A percentile compares a stretch with the other conserved stretches of the same genome.
These are phyloP conservation scores for Embidobia sp. DNA, from an alignment of 2,888 invertebrate genomes.

Conservation along the genomic window DNA sequence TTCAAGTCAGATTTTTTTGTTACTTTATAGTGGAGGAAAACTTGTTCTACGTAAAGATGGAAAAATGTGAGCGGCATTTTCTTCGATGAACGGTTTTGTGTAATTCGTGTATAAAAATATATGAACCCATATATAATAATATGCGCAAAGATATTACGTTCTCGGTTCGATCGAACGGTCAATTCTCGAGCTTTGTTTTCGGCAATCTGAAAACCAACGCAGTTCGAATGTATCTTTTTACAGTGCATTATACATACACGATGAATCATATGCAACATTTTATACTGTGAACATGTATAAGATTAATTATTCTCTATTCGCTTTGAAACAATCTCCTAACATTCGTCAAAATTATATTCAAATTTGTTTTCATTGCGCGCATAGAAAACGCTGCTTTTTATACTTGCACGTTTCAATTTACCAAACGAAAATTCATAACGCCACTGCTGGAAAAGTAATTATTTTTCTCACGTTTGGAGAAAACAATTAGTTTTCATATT, in stretches of 20 bases:
- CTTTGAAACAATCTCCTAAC: slow-evolving; percentile 22
- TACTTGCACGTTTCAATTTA: no score
- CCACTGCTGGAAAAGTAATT: no score
- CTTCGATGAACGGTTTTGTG: background rate
- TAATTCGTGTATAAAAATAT: slow-evolving; percentile 32
- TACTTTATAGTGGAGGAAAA: no score
- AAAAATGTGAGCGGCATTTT: background rate
- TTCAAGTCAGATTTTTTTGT: background rate
- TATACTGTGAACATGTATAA: slow-evolving; percentile 43
- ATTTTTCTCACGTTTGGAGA: no score
- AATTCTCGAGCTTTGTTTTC: slow-evolving; percentile 36
- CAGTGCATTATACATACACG: slow-evolving; percentile 32
- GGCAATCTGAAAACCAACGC: slow-evolving; percentile 27
- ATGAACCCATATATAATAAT: slow-evolving; percentile 53
- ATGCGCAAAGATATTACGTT: slow-evolving; percentile 17
- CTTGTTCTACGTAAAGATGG: no score
- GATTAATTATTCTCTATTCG: slow-evolving; percentile 33
- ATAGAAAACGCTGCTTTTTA: no score
- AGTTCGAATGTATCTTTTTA: slow-evolving; percentile 24
- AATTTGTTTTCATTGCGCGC: no score
- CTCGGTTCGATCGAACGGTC: slow-evolving; percentile 29
- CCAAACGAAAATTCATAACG: no score
- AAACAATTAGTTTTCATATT: no score
- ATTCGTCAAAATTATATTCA: no score
- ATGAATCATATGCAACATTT: slow-evolving; percentile 37